Conservation (phyloP, 2,888 invertebrate genomes). For the Trichopoda pennipes region DNA sequence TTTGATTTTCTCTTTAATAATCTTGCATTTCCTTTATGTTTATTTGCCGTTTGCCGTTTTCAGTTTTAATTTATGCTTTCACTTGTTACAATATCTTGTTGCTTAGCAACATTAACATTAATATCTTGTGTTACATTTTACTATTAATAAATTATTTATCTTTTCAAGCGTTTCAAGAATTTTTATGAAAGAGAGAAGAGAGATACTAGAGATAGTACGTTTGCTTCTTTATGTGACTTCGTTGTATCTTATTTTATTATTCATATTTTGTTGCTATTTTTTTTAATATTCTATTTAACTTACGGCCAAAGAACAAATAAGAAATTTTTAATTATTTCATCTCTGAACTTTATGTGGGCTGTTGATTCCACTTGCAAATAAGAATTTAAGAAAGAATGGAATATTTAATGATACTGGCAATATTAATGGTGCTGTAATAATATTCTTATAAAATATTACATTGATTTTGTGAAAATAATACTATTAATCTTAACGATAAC, state of each 20-base stretch:
- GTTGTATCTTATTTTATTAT: too few species aligned
- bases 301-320: slow-evolving; percentile 1
- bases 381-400: background rate
- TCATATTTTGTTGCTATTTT: background rate
- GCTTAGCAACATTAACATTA: slow-evolving; percentile 12
- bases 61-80: slow-evolving; percentile 8
- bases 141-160: slow-evolving; percentile 42
- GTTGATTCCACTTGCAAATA: background rate
- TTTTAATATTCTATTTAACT: slow-evolving; percentile 23
- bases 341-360: slow-evolving; percentile 52
- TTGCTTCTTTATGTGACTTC: too few species aligned
- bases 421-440: background rate
- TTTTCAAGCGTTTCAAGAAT: slow-evolving; percentile 1
- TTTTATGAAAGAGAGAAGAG: background rate
- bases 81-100: slow-evolving; percentile 12
- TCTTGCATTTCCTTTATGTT: background rate
- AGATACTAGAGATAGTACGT: too few species aligned
- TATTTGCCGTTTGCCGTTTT: slow-evolving; percentile 8
- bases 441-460: background rate
- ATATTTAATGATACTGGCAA: slow-evolving; percentile 1
- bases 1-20: background rate
- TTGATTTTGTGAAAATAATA: too few species aligned
- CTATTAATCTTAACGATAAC: too few species aligned
- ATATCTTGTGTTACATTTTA: slow-evolving; percentile 8
- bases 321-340: slow-evolving; percentile 54